Conservation (phyloP, 2,113 vertebrate species). For the Halichoerus grypus region DNA sequence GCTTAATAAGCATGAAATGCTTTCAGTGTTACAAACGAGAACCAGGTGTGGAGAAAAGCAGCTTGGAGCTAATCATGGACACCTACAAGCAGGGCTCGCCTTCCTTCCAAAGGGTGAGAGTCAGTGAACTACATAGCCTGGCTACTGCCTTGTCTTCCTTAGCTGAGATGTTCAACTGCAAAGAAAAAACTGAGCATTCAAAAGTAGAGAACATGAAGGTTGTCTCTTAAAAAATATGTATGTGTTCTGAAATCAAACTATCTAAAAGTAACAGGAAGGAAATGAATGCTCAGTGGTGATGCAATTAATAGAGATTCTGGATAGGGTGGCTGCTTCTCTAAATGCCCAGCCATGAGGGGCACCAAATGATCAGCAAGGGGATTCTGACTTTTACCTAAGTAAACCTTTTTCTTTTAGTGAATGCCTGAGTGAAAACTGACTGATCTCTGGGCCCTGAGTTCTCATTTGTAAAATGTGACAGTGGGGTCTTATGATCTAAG, state of each 20-base stretch:
- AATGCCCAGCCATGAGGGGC: neutral
- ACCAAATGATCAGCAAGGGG: neutral
- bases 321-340: neutral
- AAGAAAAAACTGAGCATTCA: neutral
- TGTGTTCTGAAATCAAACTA: conserved; percentile 24
- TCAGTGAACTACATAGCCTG: neutral
- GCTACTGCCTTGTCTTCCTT: conserved; percentile 6
- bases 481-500: neutral
- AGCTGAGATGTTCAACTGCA: conserved; percentile 29
- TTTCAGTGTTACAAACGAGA: conserved; percentile 79
- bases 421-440: neutral
- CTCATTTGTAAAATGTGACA: neutral
- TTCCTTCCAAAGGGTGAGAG: conserved; percentile 34
- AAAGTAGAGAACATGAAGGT: neutral
- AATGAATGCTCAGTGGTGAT: neutral
- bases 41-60: conserved; percentile 80
- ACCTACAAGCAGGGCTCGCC: conserved; percentile 64
- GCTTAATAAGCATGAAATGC: conserved; percentile 79
- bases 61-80: conserved; percentile 21
- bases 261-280: neutral
- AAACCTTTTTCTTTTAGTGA: neutral
- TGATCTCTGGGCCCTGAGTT: neutral
- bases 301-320: neutral
- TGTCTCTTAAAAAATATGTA: neutral
- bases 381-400: neutral